A percentile compares a stretch with the other conserved stretches of the same genome.
Conservation (phyloP, 1,140 invertebrate species). For the Anthonomus grandis region DNA sequence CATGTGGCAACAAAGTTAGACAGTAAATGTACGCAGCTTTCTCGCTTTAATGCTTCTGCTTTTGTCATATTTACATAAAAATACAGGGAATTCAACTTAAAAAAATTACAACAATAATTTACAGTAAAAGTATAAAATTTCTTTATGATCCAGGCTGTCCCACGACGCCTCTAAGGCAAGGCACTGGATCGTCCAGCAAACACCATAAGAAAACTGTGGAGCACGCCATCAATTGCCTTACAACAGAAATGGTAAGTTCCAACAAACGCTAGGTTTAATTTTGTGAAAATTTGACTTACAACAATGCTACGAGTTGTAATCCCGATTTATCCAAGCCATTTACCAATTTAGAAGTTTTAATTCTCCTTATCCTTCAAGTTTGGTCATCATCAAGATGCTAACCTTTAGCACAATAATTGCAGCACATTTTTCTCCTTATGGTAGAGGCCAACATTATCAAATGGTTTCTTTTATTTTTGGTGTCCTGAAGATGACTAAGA, state of each 20-base stretch:
- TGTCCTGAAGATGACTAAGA: neutral
- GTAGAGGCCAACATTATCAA: neutral
- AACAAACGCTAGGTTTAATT: conserved; percentile 19
- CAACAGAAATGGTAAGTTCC: conserved; percentile 72
- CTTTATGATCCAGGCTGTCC: conserved; percentile 53
- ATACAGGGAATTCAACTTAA: no score
- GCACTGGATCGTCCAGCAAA: conserved; percentile 34
- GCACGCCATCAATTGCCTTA: conserved; percentile 71
- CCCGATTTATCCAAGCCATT: neutral
- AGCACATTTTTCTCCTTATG: neutral
- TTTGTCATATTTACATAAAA: no score
- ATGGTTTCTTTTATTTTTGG: neutral
- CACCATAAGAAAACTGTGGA: conserved; percentile 60
- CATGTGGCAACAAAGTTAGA: no score
- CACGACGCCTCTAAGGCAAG: conserved; percentile 53
- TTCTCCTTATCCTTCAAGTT: neutral
- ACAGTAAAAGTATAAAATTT: neutral
- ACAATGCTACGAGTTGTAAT: neutral
- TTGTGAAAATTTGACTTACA: no score
- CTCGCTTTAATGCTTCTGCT: no score
- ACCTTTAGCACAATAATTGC: neutral
- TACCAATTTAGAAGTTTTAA: neutral
- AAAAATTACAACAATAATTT: neutral
- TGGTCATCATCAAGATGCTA: neutral
- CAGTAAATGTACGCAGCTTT: no score